A percentile compares a stretch with the other conserved stretches of the same genome.
Conservation (phyloP, 2,113 vertebrate species). For the Mormoops blainvillei region DNA sequence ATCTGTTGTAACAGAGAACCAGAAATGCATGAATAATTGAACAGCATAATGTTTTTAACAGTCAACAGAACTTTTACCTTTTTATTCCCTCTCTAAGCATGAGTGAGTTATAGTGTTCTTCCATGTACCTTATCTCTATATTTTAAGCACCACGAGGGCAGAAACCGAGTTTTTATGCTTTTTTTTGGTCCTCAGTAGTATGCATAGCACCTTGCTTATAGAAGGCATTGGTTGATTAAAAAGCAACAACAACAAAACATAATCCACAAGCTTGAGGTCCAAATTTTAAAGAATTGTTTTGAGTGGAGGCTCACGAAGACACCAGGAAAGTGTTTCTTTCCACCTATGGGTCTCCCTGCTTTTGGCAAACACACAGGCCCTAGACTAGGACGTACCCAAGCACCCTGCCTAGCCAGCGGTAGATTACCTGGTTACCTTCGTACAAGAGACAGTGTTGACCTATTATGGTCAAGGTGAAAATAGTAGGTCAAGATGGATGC, state of each 20-base stretch:
- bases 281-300: not conserved
- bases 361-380: not conserved
- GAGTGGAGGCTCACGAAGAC: not conserved
- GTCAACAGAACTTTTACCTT: not conserved
- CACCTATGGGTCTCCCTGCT: not conserved
- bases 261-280: not conserved
- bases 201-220: not conserved
- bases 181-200: not conserved
- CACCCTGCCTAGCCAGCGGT: not conserved
- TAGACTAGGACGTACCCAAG: not conserved
- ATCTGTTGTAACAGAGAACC: not conserved
- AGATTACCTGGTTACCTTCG: not conserved
- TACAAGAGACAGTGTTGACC: not conserved
- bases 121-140: not conserved
- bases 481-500: not conserved
- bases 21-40: not conserved
- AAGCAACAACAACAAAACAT: not conserved
- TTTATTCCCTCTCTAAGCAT: not conserved
- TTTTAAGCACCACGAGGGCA: not conserved
- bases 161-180: not conserved
- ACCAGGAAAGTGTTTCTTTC: not conserved
- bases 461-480: not conserved
- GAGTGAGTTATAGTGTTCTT: not conserved
- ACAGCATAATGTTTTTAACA: not conserved
- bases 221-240: not conserved